Evolutionary conservation across 53 echinoderm and acorn worm genomes (phyloP), one percentile per base, ranked within the genome.

Genomic region (Pentamera pediparva): DNA sequence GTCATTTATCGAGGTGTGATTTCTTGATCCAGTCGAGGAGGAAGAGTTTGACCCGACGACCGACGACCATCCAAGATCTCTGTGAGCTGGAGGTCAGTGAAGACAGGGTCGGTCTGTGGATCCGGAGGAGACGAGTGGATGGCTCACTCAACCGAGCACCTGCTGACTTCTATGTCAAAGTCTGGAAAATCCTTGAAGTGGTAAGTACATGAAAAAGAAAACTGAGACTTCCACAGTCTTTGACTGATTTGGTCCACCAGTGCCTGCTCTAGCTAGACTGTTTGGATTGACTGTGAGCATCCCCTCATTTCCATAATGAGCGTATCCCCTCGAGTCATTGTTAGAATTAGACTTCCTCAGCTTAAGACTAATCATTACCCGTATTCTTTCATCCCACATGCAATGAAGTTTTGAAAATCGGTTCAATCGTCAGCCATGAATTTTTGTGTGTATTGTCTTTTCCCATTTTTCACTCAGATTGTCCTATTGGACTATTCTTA

Each of bases 71-170:
- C 21, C 60, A 78, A 27, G 89, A 84, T 17, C 37, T 74, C 24
- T 50, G 87, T 45, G 74, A 65, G 35, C 90, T 90, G 9, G 90
- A 90, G 12, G 69, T 81, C 30, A 67, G 75, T 7, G 74, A 79
- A 29, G 90, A 94, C 15, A 75, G 85, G 30, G 69, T 83, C 2
- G 95, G 95, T 11, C 95, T 91, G 75, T 94, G 95, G 95, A 64
- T 94, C 50, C 62, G 95, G 22, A 79, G 95, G 32, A 52, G 95
- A 27, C 31, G 95, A 33, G 76, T 94, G 19, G 95, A 94, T 55
- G 95, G 95, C 54, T 87, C 95, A 48, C 85, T 94, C 70, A 94
- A 94, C 56, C 75, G 95, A 7, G 95, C 83, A 37, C 95, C 95
- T 10, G 72, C 87, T 12, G 90, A 90, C 70, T 94, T 94, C 70